Base-by-base conservation (phyloP, 2,797 vertebrate genomes). In the Sebastes matsubarae region DNA sequence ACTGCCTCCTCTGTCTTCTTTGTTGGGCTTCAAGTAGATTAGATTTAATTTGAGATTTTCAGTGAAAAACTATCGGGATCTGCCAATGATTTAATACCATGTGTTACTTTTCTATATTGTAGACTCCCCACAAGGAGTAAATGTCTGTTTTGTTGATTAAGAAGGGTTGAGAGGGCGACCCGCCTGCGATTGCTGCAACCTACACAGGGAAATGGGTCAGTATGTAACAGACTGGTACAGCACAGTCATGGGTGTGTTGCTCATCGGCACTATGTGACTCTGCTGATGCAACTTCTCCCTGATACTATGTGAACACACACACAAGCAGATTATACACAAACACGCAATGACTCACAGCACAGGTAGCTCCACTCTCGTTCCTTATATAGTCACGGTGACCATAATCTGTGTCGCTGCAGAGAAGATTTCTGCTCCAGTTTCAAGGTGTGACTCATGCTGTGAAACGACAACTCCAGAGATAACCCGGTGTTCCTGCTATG, bases 281-380 rank as follows among this genome's bases (percentile, higher is more conserved):
- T 84, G 88, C 91, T 88, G 87, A 88, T 82, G 65, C 55, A 73
- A 88, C 90, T 90, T 75, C 83, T 92, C 82, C 79, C 68, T 79
- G 79, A 85, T 88, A 59, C 81, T 72, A 50, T 63, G 38, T 42
- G 38, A 42, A 42, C 14, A 42, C 38, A 42, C 55, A 70, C 68
- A 82, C 9, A 13, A 67, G 72, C 24, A 36, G 64, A 63, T 81
- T 55, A 75, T 65, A 85, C 55, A 71, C 34, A 73, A 79, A 68
- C 78, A 67, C 68, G 14, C 38, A 38, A 22, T 86, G 83, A 89
- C 81, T 91, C 90, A 93, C 6, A 14, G 29, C 50, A 6, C 59
- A 72, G 77, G 72, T 64, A 75, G 70, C 58, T 46, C 9, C 18
- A 38, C 30, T 76, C 59, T 64, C 20, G 24, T 63, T 8, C 80